Conservation (phyloP, 2,888 invertebrate species). For the Chrysina gloriosa region DNA sequence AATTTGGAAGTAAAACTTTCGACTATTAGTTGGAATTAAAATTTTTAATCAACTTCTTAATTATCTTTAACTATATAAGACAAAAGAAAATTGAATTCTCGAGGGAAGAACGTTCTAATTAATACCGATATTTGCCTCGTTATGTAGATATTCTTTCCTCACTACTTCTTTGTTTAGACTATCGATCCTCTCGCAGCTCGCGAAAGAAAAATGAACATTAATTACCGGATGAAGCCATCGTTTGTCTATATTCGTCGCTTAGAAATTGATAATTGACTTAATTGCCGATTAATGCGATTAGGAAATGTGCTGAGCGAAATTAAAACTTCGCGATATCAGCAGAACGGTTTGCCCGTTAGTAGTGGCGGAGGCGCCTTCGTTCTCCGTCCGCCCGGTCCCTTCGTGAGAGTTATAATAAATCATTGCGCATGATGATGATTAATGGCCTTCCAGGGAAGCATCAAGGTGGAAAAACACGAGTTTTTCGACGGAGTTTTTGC, state of each 20-base stretch:
- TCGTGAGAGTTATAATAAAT: conserved; percentile 22
- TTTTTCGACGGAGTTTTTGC: conserved; percentile 20
- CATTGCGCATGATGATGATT: conserved; percentile 34
- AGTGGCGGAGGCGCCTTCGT: not conserved
- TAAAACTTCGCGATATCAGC: conserved; percentile 30
- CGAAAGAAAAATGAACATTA: not conserved
- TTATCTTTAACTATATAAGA: too few species aligned
- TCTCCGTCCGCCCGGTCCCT: not conserved
- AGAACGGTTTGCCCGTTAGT: not conserved
- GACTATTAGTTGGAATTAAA: too few species aligned
- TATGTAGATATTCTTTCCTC: too few species aligned
- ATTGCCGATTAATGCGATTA: conserved; percentile 32
- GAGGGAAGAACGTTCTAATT: too few species aligned
- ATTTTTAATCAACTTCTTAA: too few species aligned
- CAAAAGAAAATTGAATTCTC: too few species aligned
- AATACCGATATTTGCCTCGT: too few species aligned
- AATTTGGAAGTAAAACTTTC: too few species aligned
- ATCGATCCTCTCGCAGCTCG: not conserved
- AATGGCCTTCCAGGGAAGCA: conserved; percentile 10
- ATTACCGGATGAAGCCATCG: not conserved
- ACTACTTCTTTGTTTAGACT: not conserved
- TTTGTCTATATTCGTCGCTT: conserved; percentile 20
- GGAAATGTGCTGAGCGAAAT: conserved; percentile 13
- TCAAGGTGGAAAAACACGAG: conserved; percentile 33
- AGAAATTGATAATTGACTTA: conserved; percentile 31